Base-by-base conservation (phyloP, 2,113 vertebrate genomes). In the Xenopus borealis region DNA sequence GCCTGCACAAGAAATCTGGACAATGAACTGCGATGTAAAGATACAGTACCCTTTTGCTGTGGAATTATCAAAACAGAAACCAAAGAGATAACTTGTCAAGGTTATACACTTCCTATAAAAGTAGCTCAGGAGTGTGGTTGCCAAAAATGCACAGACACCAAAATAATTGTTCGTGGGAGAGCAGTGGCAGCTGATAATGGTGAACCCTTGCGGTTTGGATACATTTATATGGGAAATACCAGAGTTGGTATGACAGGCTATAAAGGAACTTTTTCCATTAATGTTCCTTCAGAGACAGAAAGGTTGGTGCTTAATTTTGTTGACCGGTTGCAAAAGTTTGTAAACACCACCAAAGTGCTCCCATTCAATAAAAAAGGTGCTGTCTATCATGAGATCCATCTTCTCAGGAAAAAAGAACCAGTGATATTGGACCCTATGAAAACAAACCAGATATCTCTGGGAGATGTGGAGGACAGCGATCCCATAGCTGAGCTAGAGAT, bases 261-360 rank as follows among this genome's bases (percentile, higher is more conserved):
- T 86, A 98, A 96, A 81, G 97, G 97, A 30, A 96, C 95, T 7
- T 99, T 99, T 83, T 95, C 96, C 6, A 82, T 99, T 70, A 94
- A 96, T 0, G 86, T 99, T 27, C 95, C 97, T 50, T 85, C 87
- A 64, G 92, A 94, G 72, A 96, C 88, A 0, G 93, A 96, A 71
- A 93, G 97, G 52, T 82, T 99, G n/a, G 97, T 99, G 62, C 85
- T 99, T 52, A 99, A 95, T 0, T 99, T 99, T 0, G 95, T 98
- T 1, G 97, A 99, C 82, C 93, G 95, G 80, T 85, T 98, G 84
- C 92, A 97, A 71, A 98, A 97, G 82, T 98, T 99, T 53, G 90
- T 99, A 78, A 97, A 98, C 74, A 98, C 96, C 10, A 99, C 97
- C 10, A 99, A 98, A 82, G 95, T 99, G 52, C 88, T 99, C 44